These are phyloP conservation scores for Drosophila prolongata DNA, from an alignment of 2,888 invertebrate genomes.

Conservation along the genomic window DNA sequence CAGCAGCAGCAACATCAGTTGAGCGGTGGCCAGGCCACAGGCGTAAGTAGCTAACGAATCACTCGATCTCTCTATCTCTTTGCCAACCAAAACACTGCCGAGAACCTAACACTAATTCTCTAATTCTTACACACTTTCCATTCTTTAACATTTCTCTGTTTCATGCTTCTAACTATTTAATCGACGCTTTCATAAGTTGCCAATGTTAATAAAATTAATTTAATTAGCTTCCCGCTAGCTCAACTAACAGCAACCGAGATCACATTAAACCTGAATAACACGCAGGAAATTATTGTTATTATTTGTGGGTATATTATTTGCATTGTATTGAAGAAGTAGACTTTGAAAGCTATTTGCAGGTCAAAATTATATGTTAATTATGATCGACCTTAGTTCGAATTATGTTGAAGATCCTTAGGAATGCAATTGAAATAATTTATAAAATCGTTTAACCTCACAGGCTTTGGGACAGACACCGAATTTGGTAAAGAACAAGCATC, in stretches of 20 bases:
- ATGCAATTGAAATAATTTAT: background rate
- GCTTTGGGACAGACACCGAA: slow-evolving; percentile 83
- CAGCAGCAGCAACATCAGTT: slow-evolving; percentile 77
- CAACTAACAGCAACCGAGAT: slow-evolving; percentile 23
- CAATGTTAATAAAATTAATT: slow-evolving; percentile 27
- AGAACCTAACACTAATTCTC: slow-evolving; percentile 9
- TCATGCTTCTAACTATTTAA: slow-evolving; percentile 14
- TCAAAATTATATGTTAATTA: slow-evolving; percentile 4
- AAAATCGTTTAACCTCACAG: slow-evolving; percentile 59
- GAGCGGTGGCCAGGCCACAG: slow-evolving; percentile 64
- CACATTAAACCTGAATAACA: slow-evolving; percentile 20
- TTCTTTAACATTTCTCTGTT: slow-evolving; percentile 28
- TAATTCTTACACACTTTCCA: slow-evolving; percentile 12
- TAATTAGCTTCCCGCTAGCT: slow-evolving; percentile 27
- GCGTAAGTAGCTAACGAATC: slow-evolving; percentile 81
- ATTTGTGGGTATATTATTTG: slow-evolving; percentile 17
- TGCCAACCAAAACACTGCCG: slow-evolving; percentile 21
- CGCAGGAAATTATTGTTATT: slow-evolving; percentile 20
- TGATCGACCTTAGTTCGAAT: background rate
- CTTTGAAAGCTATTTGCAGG: slow-evolving; percentile 28
- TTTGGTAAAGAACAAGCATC: slow-evolving; percentile 82
- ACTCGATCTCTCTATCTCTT: slow-evolving; percentile 32
- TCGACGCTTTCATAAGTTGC: slow-evolving; percentile 29
- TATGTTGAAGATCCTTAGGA: background rate
- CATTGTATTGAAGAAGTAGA: slow-evolving; percentile 10